Evolutionary conservation across 92 coral and sea anemone genomes (phyloP).

Genomic region (Anthopleura xanthogrammica): DNA sequence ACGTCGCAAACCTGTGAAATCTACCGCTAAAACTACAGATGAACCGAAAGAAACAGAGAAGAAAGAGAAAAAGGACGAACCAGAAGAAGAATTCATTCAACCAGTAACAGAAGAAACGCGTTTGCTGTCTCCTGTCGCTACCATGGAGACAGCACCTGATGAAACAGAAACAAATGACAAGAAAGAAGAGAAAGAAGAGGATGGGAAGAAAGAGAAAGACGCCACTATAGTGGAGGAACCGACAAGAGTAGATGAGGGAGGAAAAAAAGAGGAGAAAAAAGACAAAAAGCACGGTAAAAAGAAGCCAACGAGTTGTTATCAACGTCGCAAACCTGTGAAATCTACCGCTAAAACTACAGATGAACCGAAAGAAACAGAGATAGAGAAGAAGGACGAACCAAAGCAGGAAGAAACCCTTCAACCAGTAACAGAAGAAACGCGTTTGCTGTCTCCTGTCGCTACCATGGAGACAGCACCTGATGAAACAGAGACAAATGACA

Average conservation of each 20-base stretch:
- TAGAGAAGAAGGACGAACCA: conserved; percentile 10
- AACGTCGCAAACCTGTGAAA: conserved; percentile 12
- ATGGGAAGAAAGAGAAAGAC: conserved; percentile 36
- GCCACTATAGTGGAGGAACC: conserved; percentile 47
- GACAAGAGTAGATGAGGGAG: conserved; percentile 34
- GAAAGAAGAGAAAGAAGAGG: conserved; percentile 25
- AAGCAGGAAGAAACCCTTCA: conserved; percentile 30
- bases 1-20: conserved; percentile 12
- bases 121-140: not conserved
- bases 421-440: too few species aligned
- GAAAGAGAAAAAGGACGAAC: conserved; percentile 10
- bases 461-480: not conserved
- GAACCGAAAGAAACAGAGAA: conserved; percentile 27
- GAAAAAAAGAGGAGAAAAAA: conserved; percentile 34
- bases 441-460: not conserved
- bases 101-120: too few species aligned
- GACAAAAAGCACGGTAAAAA: conserved; percentile 38
- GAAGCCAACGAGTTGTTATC: not conserved
- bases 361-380: conserved; percentile 23
- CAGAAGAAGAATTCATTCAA: conserved; percentile 29
- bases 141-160: not conserved
- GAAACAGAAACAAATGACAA: conserved; percentile 31
- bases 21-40: conserved; percentile 28
- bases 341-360: conserved; percentile 26
- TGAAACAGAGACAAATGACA: conserved; percentile 26